These are phyloP conservation scores for Orthonyx spaldingii DNA, from an alignment of 2,113 vertebrate genomes.

Conservation along the genomic window DNA sequence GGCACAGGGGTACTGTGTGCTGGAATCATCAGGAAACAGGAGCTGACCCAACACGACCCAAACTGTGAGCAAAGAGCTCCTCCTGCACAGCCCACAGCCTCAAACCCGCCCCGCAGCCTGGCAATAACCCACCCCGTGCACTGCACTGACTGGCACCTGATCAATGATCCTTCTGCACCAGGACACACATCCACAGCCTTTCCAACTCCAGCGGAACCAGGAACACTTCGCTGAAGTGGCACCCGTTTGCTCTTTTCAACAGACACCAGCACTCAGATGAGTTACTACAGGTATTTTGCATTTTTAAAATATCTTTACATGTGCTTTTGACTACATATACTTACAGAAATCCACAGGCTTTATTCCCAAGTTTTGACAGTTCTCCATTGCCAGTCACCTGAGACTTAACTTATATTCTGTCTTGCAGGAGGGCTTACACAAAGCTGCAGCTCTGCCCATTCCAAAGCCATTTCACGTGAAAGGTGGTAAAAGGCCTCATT, in stretches of 20 bases:
- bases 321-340: accelerated
- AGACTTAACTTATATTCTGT: accelerated
- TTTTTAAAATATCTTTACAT: not conserved
- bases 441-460: not conserved
- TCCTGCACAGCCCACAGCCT: not conserved
- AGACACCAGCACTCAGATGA: accelerated
- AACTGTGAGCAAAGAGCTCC: not conserved
- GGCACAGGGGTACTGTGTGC: not conserved
- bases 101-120: not conserved
- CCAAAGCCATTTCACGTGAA: not conserved
- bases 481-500: not conserved
- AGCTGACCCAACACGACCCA: not conserved
- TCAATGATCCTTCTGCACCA: not conserved
- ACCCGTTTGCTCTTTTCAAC: not conserved
- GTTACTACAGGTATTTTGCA: not conserved
- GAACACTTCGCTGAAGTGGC: not conserved
- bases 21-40: not conserved
- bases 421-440: not conserved
- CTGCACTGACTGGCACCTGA: not conserved
- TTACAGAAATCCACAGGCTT: not conserved
- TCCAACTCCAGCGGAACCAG: not conserved
- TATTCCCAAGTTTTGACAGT: not conserved
- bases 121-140: not conserved
- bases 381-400: accelerated
- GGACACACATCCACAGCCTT: not conserved